These are phyloP conservation scores for Leptopilina myrica DNA, from an alignment of 2,888 invertebrate species.

Conservation along the genomic window DNA sequence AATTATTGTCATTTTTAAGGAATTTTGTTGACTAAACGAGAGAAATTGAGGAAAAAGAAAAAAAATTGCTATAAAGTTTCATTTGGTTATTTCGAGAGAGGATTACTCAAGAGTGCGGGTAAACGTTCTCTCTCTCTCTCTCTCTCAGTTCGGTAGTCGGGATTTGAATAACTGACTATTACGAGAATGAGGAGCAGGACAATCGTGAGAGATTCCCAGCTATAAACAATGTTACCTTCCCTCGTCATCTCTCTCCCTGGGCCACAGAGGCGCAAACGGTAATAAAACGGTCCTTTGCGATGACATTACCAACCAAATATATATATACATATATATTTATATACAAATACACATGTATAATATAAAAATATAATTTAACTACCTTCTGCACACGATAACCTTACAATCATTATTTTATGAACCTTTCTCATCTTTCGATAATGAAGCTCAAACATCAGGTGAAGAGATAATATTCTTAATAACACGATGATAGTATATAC, in stretches of 20 bases:
- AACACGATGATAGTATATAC: conserved; percentile 1
- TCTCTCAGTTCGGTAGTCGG: conserved; percentile 56
- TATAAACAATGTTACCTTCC: conserved; percentile 69
- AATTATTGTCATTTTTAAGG: not conserved
- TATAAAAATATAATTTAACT: conserved; percentile 8
- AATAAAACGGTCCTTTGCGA: conserved; percentile 65
- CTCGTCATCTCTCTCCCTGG: conserved; percentile 55
- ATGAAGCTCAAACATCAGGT: not conserved
- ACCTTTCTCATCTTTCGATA: not conserved
- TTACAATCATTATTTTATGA: conserved; percentile 18
- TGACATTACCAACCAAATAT: conserved; percentile 60
- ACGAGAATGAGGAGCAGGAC: conserved; percentile 72
- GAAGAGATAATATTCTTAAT: conserved; percentile 23
- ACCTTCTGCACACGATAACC: conserved; percentile 24
- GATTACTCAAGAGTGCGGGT: conserved; percentile 69
- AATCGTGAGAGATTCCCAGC: conserved; percentile 76
- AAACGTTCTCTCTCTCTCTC: conserved; percentile 56
- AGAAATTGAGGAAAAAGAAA: conserved; percentile 5
- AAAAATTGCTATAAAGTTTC: not conserved
- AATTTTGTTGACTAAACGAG: too few relatives aligned
- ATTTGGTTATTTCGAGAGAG: conserved; percentile 41
- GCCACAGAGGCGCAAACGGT: conserved; percentile 64
- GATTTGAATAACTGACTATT: conserved; percentile 73
- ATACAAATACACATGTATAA: too few relatives aligned
- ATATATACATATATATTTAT: not conserved